Evolutionary conservation across 2,888 invertebrate genomes (phyloP).

Genomic region (Lysandra coridon): DNA sequence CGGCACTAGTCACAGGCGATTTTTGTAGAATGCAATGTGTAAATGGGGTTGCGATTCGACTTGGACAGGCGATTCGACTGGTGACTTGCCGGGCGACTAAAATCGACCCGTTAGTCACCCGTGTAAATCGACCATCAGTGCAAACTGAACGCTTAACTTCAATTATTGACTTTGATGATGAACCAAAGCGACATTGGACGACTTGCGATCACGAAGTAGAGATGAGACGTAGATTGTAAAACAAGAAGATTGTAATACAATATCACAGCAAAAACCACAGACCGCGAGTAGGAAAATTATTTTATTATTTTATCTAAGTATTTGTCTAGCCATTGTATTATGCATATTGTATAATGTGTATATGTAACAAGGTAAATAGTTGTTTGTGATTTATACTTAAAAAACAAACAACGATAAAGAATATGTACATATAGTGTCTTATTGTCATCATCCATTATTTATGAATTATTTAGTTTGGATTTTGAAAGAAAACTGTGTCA

Average conservation of each 20-base stretch:
- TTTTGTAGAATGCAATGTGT: no score
- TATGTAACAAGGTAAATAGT: neutral
- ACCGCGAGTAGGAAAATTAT: conserved; percentile 10
- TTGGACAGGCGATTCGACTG: no score
- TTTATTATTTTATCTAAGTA: neutral
- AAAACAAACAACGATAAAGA: neutral
- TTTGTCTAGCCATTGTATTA: neutral
- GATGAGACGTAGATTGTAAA: neutral
- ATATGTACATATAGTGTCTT: no score
- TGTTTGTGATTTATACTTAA: neutral
- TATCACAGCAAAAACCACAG: conserved; percentile 4
- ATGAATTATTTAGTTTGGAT: neutral
- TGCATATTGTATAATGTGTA: neutral
- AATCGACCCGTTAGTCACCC: no score
- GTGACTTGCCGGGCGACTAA: no score
- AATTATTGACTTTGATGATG: no score
- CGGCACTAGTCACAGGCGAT: no score
- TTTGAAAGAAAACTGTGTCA: neutral
- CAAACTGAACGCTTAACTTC: no score
- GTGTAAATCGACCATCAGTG: no score
- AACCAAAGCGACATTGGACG: no score
- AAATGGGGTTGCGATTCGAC: no score
- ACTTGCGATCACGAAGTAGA: neutral
- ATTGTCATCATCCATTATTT: neutral
- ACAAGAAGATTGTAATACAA: conserved; percentile 2